phyloP scores from a whole-genome alignment of 2,797 vertebrate species.

The Mus minutoides region DNA sequence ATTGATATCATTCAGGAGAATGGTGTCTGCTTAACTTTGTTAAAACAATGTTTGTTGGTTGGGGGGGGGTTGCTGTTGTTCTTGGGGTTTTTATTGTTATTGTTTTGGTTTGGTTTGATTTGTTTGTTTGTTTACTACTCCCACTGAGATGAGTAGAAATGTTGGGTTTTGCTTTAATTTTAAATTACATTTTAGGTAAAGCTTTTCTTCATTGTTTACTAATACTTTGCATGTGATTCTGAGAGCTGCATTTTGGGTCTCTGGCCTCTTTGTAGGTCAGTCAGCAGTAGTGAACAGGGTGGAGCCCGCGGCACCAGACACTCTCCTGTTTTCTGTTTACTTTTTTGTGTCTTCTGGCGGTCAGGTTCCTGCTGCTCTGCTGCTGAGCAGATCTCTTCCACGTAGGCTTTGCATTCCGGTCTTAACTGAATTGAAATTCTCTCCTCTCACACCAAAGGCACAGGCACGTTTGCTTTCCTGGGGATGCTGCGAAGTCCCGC shows the following conservation, averaged over 20 bases:
- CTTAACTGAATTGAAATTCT: not conserved
- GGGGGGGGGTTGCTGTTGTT: too few relatives aligned
- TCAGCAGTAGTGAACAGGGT: not conserved
- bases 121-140: not conserved
- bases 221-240: not conserved
- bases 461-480: not conserved
- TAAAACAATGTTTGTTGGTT: not conserved
- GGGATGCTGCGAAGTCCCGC: not conserved
- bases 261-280: not conserved
- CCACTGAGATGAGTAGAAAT: not conserved
- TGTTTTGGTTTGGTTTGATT: not conserved
- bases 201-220: not conserved
- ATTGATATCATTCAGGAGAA: not conserved
- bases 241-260: not conserved
- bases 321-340: not conserved
- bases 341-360: not conserved
- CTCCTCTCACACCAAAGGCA: too few relatives aligned
- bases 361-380: not conserved
- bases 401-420: not conserved
- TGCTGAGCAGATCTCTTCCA: not conserved
- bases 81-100: not conserved
- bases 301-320: too few relatives aligned
- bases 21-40: conserved; percentile 5
- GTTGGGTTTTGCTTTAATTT: not conserved
- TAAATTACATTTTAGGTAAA: not conserved